phyloP scores from a whole-genome alignment of 2,113 vertebrate genomes.

The Caranx ignobilis region DNA sequence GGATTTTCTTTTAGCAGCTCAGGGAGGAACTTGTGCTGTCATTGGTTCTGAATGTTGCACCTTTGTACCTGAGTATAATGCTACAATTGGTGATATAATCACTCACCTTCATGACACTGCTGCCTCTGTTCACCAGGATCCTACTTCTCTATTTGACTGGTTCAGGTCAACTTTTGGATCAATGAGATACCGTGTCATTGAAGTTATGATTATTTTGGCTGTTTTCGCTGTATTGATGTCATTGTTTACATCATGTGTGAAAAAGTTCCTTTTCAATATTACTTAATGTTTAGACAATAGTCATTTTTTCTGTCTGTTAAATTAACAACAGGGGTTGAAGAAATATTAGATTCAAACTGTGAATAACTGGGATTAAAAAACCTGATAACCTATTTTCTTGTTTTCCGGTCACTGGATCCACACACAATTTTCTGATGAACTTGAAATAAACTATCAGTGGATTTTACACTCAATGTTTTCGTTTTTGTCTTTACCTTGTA shows the following conservation, averaged over 20 bases:
- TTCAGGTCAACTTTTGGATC: conserved; percentile 17
- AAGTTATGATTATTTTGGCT: conserved; percentile 31
- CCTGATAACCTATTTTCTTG: too few relatives aligned
- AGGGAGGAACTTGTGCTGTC: conserved; percentile 60
- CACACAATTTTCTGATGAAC: too few relatives aligned
- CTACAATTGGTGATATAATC: conserved; percentile 44
- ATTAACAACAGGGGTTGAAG: background rate
- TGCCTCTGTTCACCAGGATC: conserved; percentile 35
- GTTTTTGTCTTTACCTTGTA: too few relatives aligned
- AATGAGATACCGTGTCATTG: conserved; percentile 9
- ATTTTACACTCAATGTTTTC: too few relatives aligned
- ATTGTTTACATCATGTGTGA: conserved; percentile 45
- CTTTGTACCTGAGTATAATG: conserved; percentile 64
- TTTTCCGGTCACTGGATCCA: background rate
- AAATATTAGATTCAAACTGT: too few relatives aligned
- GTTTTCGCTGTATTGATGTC: conserved; percentile 31
- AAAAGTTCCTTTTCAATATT: conserved; percentile 39
- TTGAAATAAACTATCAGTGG: too few relatives aligned
- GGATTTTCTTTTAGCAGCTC: conserved; percentile 62
- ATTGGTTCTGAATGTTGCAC: conserved; percentile 69
- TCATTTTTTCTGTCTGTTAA: background rate
- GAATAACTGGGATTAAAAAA: too few relatives aligned
- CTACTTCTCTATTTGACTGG: conserved; percentile 48
- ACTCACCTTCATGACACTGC: conserved; percentile 39
- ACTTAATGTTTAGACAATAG: background rate